Base-by-base conservation (phyloP, 2,797 vertebrate genomes). In the Triplophysa bombifrons region DNA sequence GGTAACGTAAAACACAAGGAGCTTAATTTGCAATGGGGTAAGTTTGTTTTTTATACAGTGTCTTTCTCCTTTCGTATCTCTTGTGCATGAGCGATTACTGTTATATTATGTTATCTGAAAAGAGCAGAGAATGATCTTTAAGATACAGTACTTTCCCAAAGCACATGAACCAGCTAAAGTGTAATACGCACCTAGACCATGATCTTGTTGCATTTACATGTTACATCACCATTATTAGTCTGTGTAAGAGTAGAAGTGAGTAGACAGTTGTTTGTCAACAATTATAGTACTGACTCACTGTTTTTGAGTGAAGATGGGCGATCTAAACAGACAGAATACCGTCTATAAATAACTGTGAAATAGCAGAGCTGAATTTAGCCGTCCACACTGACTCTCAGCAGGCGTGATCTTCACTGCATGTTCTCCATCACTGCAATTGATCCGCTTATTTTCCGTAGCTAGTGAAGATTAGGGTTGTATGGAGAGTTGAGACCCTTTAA, bases 1-100 rank as follows among this genome's bases (percentile, higher is more conserved):
- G 96, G 96, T 82, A 97, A 95, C 92, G 94, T 96, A 71, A 98
- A 96, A 92, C 98, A 99, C 94, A 96, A 95, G 92, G 97, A 98
- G 84, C 93, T 99, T 77, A 94, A 95, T 89, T 91, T 99, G 80
- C 94, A 98, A 64, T 99, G 98, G 98, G 96, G 98, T 99, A 88
- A 96, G 96, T 8, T 56, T 82, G 34, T 46, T 19, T 20, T 38
- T 34, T 46, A 55, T 8, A 55, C 17, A 1, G 2, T 20, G n/a
- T 55, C 17, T 17, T 51, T 17, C 4, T 51, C 10, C 41, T 41
- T 10, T 51, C 34, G 34, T 38, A 7, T 38, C 34, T 7, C 34
- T 38, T 38, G 34, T 38, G 34, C 34, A 8, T 38, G 1, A 38
- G 34, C 34, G 6, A 38, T 38, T 38, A 1, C 2, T 50, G 17